These are phyloP conservation scores for Plodia interpunctella DNA, from an alignment of 1,140 invertebrate genomes.

Conservation along the genomic window DNA sequence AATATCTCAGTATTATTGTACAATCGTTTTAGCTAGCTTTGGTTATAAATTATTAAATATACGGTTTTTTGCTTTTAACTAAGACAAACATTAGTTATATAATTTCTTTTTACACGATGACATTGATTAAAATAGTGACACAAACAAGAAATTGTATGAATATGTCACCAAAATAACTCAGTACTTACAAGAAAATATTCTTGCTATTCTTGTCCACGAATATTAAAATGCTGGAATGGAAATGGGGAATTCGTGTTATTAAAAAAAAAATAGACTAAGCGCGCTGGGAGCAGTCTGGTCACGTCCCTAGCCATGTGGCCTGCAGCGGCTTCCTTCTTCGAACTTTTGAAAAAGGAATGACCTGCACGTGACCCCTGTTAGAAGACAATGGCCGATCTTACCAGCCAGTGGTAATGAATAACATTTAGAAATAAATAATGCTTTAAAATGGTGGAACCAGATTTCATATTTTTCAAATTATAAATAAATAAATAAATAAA, in stretches of 20 bases:
- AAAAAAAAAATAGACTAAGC: slow-evolving; percentile 1
- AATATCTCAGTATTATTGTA: not conserved
- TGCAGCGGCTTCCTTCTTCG: slow-evolving; percentile 1
- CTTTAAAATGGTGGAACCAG: not conserved
- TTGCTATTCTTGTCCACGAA: not conserved
- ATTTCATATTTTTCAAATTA: too few relatives aligned
- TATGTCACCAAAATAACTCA: not conserved
- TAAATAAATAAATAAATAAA: too few relatives aligned
- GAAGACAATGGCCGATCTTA: not conserved
- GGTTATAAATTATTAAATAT: not conserved
- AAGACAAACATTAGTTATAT: too few relatives aligned
- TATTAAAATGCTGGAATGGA: not conserved
- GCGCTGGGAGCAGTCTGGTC: not conserved
- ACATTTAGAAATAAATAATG: not conserved
- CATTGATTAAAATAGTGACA: too few relatives aligned
- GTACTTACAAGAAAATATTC: not conserved
- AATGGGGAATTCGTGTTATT: slow-evolving; percentile 9
- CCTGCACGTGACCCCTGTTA: not conserved
- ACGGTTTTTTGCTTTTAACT: not conserved
- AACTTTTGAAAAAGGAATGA: slow-evolving; percentile 12
- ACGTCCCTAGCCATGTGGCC: slow-evolving; percentile 8
- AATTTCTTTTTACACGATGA: too few relatives aligned
- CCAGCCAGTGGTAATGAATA: not conserved
- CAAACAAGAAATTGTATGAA: too few relatives aligned
- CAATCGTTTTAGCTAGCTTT: not conserved